phyloP scores from a whole-genome alignment of 2,113 vertebrate species.

The Hyperopisus bebe region DNA sequence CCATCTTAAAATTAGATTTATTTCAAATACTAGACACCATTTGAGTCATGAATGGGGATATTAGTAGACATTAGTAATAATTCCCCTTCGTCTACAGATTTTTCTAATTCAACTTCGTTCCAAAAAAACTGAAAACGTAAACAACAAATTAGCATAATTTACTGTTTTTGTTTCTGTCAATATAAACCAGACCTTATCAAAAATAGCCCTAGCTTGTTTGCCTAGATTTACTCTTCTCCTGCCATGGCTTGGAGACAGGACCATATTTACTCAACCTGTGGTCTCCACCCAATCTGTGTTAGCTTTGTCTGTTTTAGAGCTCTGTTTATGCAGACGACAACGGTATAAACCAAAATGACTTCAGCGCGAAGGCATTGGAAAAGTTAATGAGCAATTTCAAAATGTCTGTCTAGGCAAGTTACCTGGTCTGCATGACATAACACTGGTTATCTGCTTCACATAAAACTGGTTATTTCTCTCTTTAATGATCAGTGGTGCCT shows the following conservation, averaged over 20 bases:
- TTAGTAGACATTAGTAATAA: conserved; percentile 10
- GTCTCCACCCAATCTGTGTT: conserved; percentile 16
- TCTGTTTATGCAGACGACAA: conserved; percentile 1
- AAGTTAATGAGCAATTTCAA: background rate
- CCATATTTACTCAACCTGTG: conserved; percentile 15
- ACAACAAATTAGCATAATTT: background rate
- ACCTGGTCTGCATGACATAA: background rate
- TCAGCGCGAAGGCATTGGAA: conserved; percentile 13
- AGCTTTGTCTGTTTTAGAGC: background rate
- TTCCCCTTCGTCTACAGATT: background rate
- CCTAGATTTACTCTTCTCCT: background rate
- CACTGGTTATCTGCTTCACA: background rate
- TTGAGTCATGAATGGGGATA: conserved; percentile 8
- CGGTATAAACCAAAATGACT: conserved; percentile 8
- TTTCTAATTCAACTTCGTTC: background rate
- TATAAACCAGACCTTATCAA: background rate
- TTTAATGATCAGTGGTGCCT: background rate
- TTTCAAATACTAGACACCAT: conserved; percentile 2
- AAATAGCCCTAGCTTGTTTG: background rate
- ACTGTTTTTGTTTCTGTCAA: background rate
- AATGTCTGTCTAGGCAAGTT: background rate
- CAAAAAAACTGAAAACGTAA: background rate
- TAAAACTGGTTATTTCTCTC: background rate
- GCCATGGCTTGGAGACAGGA: background rate
- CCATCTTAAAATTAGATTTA: conserved; percentile 21